Evolutionary conservation across 2,888 invertebrate species (phyloP).

Genomic region (Macrosiphum euphorbiae): DNA sequence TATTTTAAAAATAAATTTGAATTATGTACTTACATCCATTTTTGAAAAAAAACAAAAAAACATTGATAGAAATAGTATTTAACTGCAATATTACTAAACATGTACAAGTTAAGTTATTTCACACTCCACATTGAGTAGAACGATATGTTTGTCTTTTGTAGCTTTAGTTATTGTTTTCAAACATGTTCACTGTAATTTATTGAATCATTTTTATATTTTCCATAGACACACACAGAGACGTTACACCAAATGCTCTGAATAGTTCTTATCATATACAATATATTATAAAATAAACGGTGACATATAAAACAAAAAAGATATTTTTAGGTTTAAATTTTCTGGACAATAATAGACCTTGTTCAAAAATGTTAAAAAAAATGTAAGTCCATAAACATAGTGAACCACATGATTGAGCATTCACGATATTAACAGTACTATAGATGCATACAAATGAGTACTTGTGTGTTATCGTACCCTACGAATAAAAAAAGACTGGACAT

Average conservation of each 20-base stretch:
- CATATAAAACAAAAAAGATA: neutral
- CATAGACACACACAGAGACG: neutral
- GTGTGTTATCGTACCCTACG: too few relatives aligned
- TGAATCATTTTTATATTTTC: neutral
- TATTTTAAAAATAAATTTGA: neutral
- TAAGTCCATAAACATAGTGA: neutral
- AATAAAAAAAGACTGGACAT: too few relatives aligned
- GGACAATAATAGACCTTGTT: neutral
- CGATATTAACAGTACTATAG: too few relatives aligned
- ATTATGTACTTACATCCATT: neutral
- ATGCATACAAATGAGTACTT: too few relatives aligned
- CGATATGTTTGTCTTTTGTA: neutral
- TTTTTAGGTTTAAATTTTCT: constrained; percentile 26
- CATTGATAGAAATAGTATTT: neutral
- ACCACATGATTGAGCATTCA: neutral
- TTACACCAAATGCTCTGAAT: neutral
- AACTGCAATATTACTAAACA: neutral
- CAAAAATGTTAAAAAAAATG: neutral
- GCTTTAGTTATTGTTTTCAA: neutral
- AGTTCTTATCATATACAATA: neutral
- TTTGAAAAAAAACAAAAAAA: neutral
- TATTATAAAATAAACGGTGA: neutral
- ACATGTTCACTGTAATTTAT: neutral
- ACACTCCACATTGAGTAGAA: neutral
- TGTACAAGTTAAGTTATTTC: neutral